Conservation (phyloP, 2,888 invertebrate species). For the Napeogenes sylphis region DNA sequence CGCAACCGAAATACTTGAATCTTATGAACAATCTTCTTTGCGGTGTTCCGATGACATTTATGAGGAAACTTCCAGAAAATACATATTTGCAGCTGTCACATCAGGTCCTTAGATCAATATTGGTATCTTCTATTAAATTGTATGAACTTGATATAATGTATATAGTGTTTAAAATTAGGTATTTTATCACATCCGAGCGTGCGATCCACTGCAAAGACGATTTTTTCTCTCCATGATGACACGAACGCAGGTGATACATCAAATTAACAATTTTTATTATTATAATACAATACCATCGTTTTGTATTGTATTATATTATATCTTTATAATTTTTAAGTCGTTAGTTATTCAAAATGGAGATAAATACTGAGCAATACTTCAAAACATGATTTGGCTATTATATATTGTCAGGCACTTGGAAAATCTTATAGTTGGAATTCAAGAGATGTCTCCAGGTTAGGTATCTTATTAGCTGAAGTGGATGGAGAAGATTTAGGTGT, state of each 20-base stretch:
- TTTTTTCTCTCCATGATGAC: slow-evolving; percentile 67
- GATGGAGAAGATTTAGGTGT: slow-evolving; percentile 51
- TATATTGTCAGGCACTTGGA: slow-evolving; percentile 53
- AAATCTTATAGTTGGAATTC: slow-evolving; percentile 68
- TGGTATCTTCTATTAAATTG: not conserved
- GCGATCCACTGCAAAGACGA: slow-evolving; percentile 61
- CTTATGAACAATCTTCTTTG: slow-evolving; percentile 68
- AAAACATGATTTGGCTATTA: slow-evolving; percentile 15
- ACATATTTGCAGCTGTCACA: slow-evolving; percentile 58
- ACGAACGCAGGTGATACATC: slow-evolving; percentile 52
- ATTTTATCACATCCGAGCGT: slow-evolving; percentile 66
- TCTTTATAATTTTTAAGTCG: not conserved
- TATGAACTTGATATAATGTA: not conserved
- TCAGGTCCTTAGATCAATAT: slow-evolving; percentile 43
- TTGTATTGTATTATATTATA: not conserved
- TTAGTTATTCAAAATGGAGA: too few relatives aligned
- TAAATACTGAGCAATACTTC: slow-evolving; percentile 7
- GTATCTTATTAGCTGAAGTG: slow-evolving; percentile 59
- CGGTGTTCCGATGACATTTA: slow-evolving; percentile 62
- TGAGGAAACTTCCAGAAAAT: slow-evolving; percentile 52
- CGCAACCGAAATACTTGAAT: slow-evolving; percentile 52
- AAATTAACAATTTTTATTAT: not conserved
- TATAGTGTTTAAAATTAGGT: slow-evolving; percentile 38
- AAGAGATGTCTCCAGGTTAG: slow-evolving; percentile 60
- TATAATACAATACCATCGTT: not conserved